Conservation (phyloP, 2,113 vertebrate species). For the Patagioenas fasciata region DNA sequence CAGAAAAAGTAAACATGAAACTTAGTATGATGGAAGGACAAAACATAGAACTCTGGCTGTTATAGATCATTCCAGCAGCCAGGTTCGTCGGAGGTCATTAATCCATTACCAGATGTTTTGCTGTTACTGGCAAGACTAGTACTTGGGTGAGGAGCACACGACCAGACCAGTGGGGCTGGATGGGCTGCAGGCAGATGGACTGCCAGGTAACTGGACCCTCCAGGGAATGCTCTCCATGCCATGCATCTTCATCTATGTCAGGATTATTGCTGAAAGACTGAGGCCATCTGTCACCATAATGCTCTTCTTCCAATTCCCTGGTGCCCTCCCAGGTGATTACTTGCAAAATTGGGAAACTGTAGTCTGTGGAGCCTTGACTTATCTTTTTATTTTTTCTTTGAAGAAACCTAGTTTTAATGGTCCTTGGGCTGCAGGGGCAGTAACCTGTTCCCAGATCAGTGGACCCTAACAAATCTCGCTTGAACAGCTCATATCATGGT, state of each 20-base stretch:
- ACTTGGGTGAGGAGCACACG: background rate
- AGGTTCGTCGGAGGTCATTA: background rate
- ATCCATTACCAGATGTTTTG: background rate
- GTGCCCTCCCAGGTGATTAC: background rate
- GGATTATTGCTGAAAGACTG: conserved; percentile 35
- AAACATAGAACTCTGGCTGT: background rate
- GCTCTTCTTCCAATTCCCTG: background rate
- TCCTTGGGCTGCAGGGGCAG: background rate
- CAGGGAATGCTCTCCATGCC: background rate
- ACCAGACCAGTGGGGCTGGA: background rate
- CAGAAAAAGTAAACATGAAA: background rate
- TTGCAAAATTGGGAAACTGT: background rate
- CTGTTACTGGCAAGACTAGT: background rate
- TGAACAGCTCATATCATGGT: background rate
- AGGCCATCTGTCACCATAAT: background rate
- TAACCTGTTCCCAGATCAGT: background rate
- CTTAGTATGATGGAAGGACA: background rate
- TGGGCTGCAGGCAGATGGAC: background rate
- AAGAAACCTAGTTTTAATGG: background rate
- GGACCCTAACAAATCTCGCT: background rate
- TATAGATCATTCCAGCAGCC: background rate
- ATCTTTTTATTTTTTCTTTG: background rate
- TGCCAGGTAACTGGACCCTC: background rate
- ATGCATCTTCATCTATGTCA: conserved; percentile 52
- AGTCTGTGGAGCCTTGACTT: background rate